A percentile compares a stretch with the other conserved stretches of the same genome.
These are phyloP conservation scores for Erebia ligea DNA, from an alignment of 2,888 invertebrate genomes.

Conservation along the genomic window DNA sequence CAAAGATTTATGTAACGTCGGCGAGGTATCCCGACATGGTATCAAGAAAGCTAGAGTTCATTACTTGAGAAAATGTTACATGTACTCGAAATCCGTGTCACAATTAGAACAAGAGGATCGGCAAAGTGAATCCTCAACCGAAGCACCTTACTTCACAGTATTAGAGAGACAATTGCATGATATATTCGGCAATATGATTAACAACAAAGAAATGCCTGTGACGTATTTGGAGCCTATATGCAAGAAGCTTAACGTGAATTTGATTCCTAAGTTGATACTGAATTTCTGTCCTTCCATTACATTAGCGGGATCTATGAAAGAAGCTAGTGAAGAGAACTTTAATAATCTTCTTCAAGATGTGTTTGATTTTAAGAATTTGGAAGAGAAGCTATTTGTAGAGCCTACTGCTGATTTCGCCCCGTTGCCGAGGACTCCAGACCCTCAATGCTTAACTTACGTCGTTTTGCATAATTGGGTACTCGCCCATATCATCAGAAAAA, in stretches of 20 bases:
- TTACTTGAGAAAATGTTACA: constrained; percentile 81
- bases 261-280: constrained; percentile 88
- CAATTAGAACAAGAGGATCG: constrained; percentile 72
- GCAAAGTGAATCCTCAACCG: constrained; percentile 52
- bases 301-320: constrained; percentile 65
- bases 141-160: constrained; percentile 77
- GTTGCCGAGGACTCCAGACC: constrained; percentile 71
- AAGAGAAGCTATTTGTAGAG: constrained; percentile 78
- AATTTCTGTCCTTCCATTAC: constrained; percentile 88
- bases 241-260: constrained; percentile 87
- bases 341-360: constrained; percentile 69
- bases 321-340: constrained; percentile 67
- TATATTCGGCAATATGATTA: constrained; percentile 86
- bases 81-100: constrained; percentile 83
- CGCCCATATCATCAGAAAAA: constrained; percentile 86
- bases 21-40: constrained; percentile 65
- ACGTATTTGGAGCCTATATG: constrained; percentile 87
- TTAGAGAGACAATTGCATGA: constrained; percentile 81
- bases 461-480: constrained; percentile 87
- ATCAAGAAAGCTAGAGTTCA: constrained; percentile 69
- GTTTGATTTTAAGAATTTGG: constrained; percentile 71
- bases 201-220: constrained; percentile 86
- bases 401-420: constrained; percentile 72
- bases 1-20: constrained; percentile 72
- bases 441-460: constrained; percentile 84